Evolutionary conservation across 1,140 invertebrate species (phyloP).

Genomic region (Chrysopa pallens): DNA sequence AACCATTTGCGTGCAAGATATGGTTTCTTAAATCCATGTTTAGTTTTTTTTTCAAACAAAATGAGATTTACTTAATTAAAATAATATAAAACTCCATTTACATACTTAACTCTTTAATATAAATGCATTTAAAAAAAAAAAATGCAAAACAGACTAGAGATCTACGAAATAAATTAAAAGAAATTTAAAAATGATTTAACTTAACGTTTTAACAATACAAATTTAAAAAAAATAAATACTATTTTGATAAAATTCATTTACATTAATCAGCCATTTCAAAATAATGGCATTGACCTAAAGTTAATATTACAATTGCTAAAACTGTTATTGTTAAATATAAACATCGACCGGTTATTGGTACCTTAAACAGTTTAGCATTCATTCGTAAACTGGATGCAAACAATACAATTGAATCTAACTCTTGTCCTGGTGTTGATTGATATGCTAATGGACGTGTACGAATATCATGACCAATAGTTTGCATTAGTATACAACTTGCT

Average conservation of each 20-base stretch:
- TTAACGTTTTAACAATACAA: no score
- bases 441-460: slow-evolving; percentile 59
- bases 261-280: slow-evolving; percentile 4
- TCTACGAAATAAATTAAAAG: no score
- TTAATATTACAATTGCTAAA: slow-evolving; percentile 34
- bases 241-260: neutral
- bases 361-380: slow-evolving; percentile 48
- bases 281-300: slow-evolving; percentile 43
- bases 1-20: no score
- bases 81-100: no score
- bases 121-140: no score
- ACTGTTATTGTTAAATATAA: slow-evolving; percentile 42
- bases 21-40: no score
- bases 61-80: no score
- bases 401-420: slow-evolving; percentile 56
- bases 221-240: no score
- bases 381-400: slow-evolving; percentile 56
- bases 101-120: no score
- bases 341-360: slow-evolving; percentile 48
- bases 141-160: no score
- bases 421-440: slow-evolving; percentile 49
- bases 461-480: slow-evolving; percentile 55
- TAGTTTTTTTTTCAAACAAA: no score
- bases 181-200: no score
- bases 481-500: slow-evolving; percentile 46